These are phyloP conservation scores for Caenorhabditis sp. DNA, from an alignment of 2,888 invertebrate genomes.

Conservation along the genomic window DNA sequence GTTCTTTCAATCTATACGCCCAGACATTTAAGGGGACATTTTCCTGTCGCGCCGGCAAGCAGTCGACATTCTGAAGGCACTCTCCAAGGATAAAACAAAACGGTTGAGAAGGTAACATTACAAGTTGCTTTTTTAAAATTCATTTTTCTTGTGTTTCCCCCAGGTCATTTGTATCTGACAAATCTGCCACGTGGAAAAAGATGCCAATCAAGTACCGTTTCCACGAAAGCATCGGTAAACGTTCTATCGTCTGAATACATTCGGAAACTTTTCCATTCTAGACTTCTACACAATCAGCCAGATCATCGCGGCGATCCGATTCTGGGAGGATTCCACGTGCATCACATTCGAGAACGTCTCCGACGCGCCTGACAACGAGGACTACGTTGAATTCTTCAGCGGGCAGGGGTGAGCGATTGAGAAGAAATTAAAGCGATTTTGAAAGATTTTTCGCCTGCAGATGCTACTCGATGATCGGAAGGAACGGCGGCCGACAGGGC, in stretches of 20 bases:
- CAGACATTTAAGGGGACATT: conserved; percentile 72
- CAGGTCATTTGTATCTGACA: conserved; percentile 71
- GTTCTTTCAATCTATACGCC: not conserved
- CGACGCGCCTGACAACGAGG: conserved; percentile 62
- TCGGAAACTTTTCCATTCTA: conserved; percentile 55
- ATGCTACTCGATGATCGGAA: conserved; percentile 79
- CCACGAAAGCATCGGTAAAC: conserved; percentile 76
- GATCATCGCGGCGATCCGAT: conserved; percentile 74
- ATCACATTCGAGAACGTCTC: conserved; percentile 71
- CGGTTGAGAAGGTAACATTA: conserved; percentile 25
- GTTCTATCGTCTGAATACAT: not conserved
- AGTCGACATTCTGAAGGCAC: conserved; percentile 65
- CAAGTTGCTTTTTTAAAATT: not conserved
- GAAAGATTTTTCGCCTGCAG: conserved; percentile 57
- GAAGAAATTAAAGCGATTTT: too few relatives aligned
- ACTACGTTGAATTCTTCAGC: conserved; percentile 77
- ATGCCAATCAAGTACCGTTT: conserved; percentile 75
- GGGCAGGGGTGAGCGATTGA: conserved; percentile 73
- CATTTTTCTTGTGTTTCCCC: too few relatives aligned
- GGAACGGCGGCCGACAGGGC: conserved; percentile 78
- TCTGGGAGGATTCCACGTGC: conserved; percentile 77
- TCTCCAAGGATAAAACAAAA: conserved; percentile 57
- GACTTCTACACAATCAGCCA: conserved; percentile 75
- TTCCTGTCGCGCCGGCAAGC: conserved; percentile 75
- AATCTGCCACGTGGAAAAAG: conserved; percentile 71